phyloP scores from a whole-genome alignment of 92 coral and sea anemone genomes.

The Desmophyllum pertusum region DNA sequence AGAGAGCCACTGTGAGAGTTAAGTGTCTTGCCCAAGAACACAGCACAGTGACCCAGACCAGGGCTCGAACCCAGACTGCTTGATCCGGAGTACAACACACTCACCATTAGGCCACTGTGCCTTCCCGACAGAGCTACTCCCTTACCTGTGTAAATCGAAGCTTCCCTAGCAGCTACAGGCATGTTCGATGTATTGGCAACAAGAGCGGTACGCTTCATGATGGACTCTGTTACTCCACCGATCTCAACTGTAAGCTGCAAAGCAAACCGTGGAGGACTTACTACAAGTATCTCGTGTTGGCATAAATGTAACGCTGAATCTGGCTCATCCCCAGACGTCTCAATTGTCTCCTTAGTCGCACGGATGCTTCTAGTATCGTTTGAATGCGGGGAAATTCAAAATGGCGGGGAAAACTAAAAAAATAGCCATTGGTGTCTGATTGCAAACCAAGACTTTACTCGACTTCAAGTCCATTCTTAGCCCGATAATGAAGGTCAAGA shows the following conservation, averaged over 20 bases:
- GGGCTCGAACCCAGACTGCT: too few species aligned
- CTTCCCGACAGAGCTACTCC: too few species aligned
- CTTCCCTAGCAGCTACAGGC: slow-evolving; percentile 99
- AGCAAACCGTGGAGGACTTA: not conserved
- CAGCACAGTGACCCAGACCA: too few species aligned
- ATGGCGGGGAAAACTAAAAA: not conserved
- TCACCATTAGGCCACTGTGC: too few species aligned
- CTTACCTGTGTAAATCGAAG: slow-evolving; percentile 97
- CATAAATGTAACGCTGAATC: not conserved
- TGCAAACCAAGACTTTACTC: not conserved
- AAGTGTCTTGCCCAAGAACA: too few species aligned
- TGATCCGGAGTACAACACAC: too few species aligned
- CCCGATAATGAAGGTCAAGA: too few species aligned
- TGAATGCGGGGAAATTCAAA: not conserved
- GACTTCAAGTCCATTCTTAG: not conserved
- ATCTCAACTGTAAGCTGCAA: slow-evolving; percentile 89
- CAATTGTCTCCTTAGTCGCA: not conserved
- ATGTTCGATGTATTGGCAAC: slow-evolving; percentile 99
- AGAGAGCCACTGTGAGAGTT: too few species aligned
- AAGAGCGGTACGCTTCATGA: slow-evolving; percentile 97
- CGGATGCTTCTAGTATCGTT: not conserved
- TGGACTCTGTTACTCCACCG: slow-evolving; percentile 91
- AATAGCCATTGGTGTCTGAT: too few species aligned
- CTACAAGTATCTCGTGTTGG: not conserved
- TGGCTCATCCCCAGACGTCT: not conserved